phyloP scores from a whole-genome alignment of 2,888 invertebrate genomes.

The Drosophila pseudotalamancana region DNA sequence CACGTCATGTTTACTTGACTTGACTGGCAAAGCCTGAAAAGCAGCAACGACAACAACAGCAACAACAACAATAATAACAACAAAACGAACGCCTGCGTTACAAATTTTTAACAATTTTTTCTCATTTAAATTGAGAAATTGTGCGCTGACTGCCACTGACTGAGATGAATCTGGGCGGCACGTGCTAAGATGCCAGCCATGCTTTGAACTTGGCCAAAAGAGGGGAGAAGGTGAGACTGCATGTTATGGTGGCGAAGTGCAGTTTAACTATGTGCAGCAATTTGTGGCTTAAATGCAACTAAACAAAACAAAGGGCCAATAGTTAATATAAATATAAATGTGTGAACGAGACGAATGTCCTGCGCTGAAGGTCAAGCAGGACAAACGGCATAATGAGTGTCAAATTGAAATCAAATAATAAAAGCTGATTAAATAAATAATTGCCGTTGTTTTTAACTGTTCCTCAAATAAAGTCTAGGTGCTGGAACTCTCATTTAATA shows the following conservation, averaged over 20 bases:
- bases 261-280: slow-evolving; percentile 39
- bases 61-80: slow-evolving; percentile 44
- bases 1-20: slow-evolving; percentile 77
- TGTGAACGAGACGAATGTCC: slow-evolving; percentile 6
- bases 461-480: too few relatives aligned
- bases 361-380: slow-evolving; percentile 30
- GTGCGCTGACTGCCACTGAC: slow-evolving; percentile 65
- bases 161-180: slow-evolving; percentile 75
- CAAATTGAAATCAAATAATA: too few relatives aligned
- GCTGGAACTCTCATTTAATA: too few relatives aligned
- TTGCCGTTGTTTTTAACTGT: too few relatives aligned
- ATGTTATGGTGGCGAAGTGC: slow-evolving; percentile 7
- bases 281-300: slow-evolving; percentile 52
- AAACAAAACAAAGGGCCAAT: slow-evolving; percentile 17
- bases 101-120: slow-evolving; percentile 74
- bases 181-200: slow-evolving; percentile 55
- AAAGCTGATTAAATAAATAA: too few relatives aligned
- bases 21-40: slow-evolving; percentile 58
- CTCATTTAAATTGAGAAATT: slow-evolving; percentile 75
- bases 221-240: not conserved
- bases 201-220: slow-evolving; percentile 45
- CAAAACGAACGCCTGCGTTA: slow-evolving; percentile 68
- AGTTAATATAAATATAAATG: slow-evolving; percentile 16
- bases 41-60: not conserved
- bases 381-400: not conserved